Conservation (phyloP, 2,113 vertebrate species). For the Clinocottus analis region DNA sequence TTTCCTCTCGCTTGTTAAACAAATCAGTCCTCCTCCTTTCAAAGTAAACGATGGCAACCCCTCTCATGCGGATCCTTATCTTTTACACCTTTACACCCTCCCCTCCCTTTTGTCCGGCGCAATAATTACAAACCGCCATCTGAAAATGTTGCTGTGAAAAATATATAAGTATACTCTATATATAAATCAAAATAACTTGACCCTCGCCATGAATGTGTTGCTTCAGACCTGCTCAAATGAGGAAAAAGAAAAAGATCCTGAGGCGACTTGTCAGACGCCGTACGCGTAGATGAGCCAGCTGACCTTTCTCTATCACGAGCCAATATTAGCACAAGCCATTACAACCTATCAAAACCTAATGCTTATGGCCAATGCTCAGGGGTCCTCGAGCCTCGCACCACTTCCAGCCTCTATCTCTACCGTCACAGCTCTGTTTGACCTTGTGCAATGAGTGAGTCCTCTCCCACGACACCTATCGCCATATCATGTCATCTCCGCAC, state of each 20-base stretch:
- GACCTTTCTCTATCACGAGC: constrained; percentile 71
- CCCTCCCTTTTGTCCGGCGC: neutral
- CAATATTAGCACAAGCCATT: constrained; percentile 77
- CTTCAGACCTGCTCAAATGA: constrained; percentile 34
- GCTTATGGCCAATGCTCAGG: constrained; percentile 62
- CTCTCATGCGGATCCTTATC: neutral
- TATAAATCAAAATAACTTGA: constrained; percentile 14
- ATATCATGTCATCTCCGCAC: constrained; percentile 33
- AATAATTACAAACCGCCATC: constrained; percentile 38
- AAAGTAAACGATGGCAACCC: constrained; percentile 13
- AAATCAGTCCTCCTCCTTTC: constrained; percentile 7
- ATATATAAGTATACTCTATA: too few species aligned
- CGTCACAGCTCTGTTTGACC: constrained; percentile 75
- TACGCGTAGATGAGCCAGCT: constrained; percentile 64
- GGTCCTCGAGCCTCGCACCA: constrained; percentile 47
- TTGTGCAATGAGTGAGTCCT: constrained; percentile 62
- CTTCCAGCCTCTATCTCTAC: constrained; percentile 57
- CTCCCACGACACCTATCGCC: constrained; percentile 48
- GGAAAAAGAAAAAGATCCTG: constrained; percentile 51
- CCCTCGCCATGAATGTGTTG: constrained; percentile 35
- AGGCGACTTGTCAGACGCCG: constrained; percentile 58
- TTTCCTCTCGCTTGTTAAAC: constrained; percentile 6
- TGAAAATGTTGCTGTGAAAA: constrained; percentile 35
- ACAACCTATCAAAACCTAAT: constrained; percentile 74
- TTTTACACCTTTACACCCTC: neutral